A percentile compares a stretch with the other conserved stretches of the same genome.
Conservation (phyloP, 2,888 invertebrate genomes). For the Diachrysia chrysitis region DNA sequence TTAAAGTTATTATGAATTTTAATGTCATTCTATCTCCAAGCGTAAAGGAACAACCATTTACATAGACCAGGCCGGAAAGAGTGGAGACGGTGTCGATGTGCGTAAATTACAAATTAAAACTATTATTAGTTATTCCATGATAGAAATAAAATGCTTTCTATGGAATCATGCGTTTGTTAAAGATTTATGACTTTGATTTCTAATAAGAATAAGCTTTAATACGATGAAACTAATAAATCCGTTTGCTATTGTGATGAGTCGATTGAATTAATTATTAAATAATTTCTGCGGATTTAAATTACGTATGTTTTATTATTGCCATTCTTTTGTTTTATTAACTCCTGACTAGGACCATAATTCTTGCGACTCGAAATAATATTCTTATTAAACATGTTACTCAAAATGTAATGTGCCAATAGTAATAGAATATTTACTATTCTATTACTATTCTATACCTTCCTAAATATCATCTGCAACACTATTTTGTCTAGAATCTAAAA, state of each 20-base stretch:
- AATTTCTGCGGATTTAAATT: neutral
- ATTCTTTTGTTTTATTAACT: too few relatives aligned
- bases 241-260: neutral
- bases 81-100: conserved; percentile 58
- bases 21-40: conserved; percentile 61
- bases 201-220: conserved; percentile 15
- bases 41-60: conserved; percentile 29
- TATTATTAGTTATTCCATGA: conserved; percentile 54
- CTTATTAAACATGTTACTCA: too few relatives aligned
- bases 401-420: too few relatives aligned
- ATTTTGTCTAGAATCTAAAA: too few relatives aligned
- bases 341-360: too few relatives aligned
- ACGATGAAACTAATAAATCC: conserved; percentile 28
- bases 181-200: conserved; percentile 46
- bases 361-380: too few relatives aligned
- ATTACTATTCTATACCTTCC: too few relatives aligned
- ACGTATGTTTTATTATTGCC: neutral
- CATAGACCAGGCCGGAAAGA: conserved; percentile 58
- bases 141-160: conserved; percentile 53
- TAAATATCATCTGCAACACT: too few relatives aligned
- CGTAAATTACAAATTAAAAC: conserved; percentile 63
- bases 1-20: conserved; percentile 68
- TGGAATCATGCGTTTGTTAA: conserved; percentile 49
- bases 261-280: neutral
- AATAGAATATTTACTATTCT: too few relatives aligned